A percentile compares a stretch with the other conserved stretches of the same genome.
These are phyloP conservation scores for Drosophila barbarae DNA, from an alignment of 2,888 invertebrate species.

Conservation along the genomic window DNA sequence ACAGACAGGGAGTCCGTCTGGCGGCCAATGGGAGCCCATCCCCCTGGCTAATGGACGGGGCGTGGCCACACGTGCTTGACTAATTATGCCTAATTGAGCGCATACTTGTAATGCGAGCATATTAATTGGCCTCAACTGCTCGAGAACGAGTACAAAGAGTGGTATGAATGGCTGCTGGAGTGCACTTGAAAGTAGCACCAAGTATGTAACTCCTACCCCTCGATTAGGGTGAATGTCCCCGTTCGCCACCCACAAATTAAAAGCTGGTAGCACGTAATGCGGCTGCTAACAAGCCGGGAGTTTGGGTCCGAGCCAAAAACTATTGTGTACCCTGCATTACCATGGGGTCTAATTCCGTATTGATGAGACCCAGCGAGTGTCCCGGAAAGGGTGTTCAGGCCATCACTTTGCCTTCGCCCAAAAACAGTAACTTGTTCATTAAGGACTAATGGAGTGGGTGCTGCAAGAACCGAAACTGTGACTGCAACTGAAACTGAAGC, in stretches of 20 bases:
- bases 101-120: slow-evolving; percentile 62
- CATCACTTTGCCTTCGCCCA: slow-evolving; percentile 6
- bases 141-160: slow-evolving; percentile 29
- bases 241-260: slow-evolving; percentile 29
- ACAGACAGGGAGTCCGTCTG: slow-evolving; percentile 33
- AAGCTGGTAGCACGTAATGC: slow-evolving; percentile 43
- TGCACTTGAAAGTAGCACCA: slow-evolving; percentile 39
- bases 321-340: slow-evolving; percentile 25
- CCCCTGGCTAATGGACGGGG: slow-evolving; percentile 57
- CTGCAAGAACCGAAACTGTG: slow-evolving; percentile 3
- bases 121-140: slow-evolving; percentile 58
- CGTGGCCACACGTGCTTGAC: slow-evolving; percentile 70
- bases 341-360: slow-evolving; percentile 22
- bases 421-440: slow-evolving; percentile 57
- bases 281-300: slow-evolving; percentile 36
- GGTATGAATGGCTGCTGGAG: slow-evolving; percentile 44
- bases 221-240: slow-evolving; percentile 26
- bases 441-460: slow-evolving; percentile 46
- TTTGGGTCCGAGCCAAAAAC: slow-evolving; percentile 18
- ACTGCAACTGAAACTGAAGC: background rate
- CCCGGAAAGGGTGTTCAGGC: background rate
- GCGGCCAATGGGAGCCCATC: slow-evolving; percentile 5
- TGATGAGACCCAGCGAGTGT: slow-evolving; percentile 20
- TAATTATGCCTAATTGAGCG: slow-evolving; percentile 69
- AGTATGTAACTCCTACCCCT: slow-evolving; percentile 6